Conservation (phyloP, 2,888 invertebrate genomes). For the Aleiodes alternator region DNA sequence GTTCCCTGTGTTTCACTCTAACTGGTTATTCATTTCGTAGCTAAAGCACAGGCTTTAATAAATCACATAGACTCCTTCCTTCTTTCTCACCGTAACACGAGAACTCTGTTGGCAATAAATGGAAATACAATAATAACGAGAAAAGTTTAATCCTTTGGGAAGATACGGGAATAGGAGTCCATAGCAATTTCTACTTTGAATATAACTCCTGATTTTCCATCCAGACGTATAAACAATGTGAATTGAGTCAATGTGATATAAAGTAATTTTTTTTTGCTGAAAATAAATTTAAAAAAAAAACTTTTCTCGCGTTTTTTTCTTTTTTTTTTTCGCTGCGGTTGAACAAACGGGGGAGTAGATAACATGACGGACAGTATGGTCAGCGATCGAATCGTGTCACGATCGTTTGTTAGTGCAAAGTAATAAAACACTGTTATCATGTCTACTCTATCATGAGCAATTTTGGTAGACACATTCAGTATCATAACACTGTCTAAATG, state of each 20-base stretch:
- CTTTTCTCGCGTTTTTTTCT: no score
- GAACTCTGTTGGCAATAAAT: constrained; percentile 40
- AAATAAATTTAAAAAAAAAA: neutral
- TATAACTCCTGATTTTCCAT: constrained; percentile 28
- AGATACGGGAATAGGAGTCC: constrained; percentile 19
- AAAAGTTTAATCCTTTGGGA: constrained; percentile 46
- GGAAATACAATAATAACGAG: constrained; percentile 44
- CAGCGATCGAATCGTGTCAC: constrained; percentile 43
- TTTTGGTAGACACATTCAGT: constrained; percentile 28
- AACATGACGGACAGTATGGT: constrained; percentile 45
- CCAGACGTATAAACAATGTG: constrained; percentile 25
- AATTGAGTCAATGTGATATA: neutral
- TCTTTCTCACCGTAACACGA: constrained; percentile 15
- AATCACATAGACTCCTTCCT: constrained; percentile 32
- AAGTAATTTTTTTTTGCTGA: neutral
- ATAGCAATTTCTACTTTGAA: constrained; percentile 27
- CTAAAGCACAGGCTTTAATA: constrained; percentile 36
- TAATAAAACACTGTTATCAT: constrained; percentile 57
- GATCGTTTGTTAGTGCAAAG: constrained; percentile 44
- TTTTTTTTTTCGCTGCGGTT: neutral
- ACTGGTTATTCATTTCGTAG: neutral
- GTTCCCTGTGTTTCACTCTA: no score
- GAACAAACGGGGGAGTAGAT: constrained; percentile 15
- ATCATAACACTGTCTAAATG: constrained; percentile 13
- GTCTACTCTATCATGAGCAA: constrained; percentile 32